Conservation (phyloP, 2,113 vertebrate species). For the Eurypyga helias region DNA sequence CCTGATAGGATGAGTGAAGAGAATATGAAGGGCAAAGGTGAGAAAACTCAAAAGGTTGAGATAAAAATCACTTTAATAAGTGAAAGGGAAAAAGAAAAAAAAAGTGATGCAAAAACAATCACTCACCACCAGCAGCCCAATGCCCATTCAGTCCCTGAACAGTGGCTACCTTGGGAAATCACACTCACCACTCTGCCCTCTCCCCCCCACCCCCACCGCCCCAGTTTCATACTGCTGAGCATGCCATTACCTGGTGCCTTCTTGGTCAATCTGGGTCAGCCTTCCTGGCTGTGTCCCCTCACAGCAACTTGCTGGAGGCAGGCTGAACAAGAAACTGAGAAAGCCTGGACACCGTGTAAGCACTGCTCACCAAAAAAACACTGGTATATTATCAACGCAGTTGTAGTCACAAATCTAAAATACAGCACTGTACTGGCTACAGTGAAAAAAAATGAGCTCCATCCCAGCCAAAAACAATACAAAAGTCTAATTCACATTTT, state of each 20-base stretch:
- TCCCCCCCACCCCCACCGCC: accelerated
- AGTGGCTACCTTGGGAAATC: neutral
- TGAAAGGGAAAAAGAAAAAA: neutral
- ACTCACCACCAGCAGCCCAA: neutral
- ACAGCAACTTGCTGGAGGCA: accelerated
- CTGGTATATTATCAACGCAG: neutral
- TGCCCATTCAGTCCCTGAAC: neutral
- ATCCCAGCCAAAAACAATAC: neutral
- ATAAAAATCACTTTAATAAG: neutral
- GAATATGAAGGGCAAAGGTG: neutral
- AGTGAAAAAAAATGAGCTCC: neutral
- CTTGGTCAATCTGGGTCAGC: neutral
- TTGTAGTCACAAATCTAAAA: neutral
- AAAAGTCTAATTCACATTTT: neutral
- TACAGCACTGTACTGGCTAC: neutral
- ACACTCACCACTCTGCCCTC: no score
- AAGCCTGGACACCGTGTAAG: neutral
- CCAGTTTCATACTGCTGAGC: neutral
- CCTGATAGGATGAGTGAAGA: neutral
- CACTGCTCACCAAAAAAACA: neutral
- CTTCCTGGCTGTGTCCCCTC: neutral
- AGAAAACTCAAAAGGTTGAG: neutral
- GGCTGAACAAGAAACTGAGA: neutral
- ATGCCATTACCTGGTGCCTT: neutral
- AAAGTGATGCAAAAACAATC: neutral